These are phyloP conservation scores for Drosophila ezoana DNA, from an alignment of 2,888 invertebrate species.

Conservation along the genomic window DNA sequence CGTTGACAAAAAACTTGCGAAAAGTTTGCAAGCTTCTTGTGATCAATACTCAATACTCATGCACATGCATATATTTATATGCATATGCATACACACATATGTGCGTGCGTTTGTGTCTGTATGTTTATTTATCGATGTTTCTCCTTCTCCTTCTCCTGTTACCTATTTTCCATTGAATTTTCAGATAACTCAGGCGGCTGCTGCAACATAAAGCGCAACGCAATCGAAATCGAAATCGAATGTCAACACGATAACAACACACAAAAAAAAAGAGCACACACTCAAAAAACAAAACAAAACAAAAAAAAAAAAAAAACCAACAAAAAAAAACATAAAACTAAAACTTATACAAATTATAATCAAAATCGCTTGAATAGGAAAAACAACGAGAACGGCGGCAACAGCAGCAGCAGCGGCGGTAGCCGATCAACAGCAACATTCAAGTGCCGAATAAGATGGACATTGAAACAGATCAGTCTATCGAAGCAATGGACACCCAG, in stretches of 20 bases:
- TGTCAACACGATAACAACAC: constrained; percentile 37
- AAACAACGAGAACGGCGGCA: constrained; percentile 20
- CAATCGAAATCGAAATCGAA: constrained; percentile 50
- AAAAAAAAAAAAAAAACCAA: background rate
- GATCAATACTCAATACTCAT: constrained; percentile 25
- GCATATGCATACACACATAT: constrained; percentile 1
- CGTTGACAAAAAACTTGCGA: background rate
- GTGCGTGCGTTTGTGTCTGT: constrained; percentile 12
- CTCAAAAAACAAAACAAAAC: background rate
- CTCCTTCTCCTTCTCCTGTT: constrained; percentile 38
- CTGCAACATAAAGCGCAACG: constrained; percentile 34
- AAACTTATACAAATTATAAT: background rate
- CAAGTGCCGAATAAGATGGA: constrained; percentile 77
- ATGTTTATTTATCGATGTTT: constrained; percentile 62
- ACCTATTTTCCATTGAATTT: constrained; percentile 38
- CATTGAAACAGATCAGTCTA: constrained; percentile 84
- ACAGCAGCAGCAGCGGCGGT: constrained; percentile 24
- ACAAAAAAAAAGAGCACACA: background rate
- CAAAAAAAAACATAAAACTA: background rate
- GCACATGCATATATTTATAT: constrained; percentile 7
- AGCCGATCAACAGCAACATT: constrained; percentile 40
- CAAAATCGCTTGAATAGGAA: constrained; percentile 4
- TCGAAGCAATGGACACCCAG: constrained; percentile 85
- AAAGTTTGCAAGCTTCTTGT: constrained; percentile 52
- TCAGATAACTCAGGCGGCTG: constrained; percentile 41